Conservation (phyloP, 2,888 invertebrate species). For the Drepana falcataria region DNA sequence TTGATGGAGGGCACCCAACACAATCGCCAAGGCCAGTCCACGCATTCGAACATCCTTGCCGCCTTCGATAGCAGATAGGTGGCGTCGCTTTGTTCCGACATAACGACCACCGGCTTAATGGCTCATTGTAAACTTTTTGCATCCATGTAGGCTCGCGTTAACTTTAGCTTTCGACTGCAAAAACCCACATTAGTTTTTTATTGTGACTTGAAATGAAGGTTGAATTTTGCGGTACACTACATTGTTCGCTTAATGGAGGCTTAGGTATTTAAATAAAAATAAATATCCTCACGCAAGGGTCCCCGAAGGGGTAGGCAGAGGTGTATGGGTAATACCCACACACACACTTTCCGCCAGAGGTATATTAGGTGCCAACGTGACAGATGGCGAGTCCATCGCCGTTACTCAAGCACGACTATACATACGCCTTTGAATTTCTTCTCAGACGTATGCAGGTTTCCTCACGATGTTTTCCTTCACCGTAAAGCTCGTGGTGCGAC, state of each 20-base stretch:
- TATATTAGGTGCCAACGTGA: too few relatives aligned
- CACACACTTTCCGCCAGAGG: too few relatives aligned
- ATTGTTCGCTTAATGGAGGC: neutral
- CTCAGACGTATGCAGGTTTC: too few relatives aligned
- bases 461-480: too few relatives aligned
- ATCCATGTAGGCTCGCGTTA: conserved; percentile 18
- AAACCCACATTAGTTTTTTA: conserved; percentile 26
- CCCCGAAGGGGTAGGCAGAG: too few relatives aligned
- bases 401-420: too few relatives aligned
- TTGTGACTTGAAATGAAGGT: conserved; percentile 8
- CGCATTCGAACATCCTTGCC: conserved; percentile 6
- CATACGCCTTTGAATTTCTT: too few relatives aligned
- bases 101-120: conserved; percentile 59
- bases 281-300: too few relatives aligned
- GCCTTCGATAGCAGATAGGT: conserved; percentile 46
- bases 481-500: too few relatives aligned
- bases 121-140: conserved; percentile 60
- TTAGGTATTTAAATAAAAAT: neutral
- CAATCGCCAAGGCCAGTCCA: neutral
- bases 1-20: too few relatives aligned
- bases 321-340: too few relatives aligned
- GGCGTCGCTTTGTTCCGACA: conserved; percentile 47
- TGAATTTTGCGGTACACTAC: neutral
- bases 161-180: conserved; percentile 20
- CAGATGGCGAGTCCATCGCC: too few relatives aligned